Evolutionary conservation across 2,888 invertebrate species (phyloP).

Genomic region (Pandemis corylana): DNA sequence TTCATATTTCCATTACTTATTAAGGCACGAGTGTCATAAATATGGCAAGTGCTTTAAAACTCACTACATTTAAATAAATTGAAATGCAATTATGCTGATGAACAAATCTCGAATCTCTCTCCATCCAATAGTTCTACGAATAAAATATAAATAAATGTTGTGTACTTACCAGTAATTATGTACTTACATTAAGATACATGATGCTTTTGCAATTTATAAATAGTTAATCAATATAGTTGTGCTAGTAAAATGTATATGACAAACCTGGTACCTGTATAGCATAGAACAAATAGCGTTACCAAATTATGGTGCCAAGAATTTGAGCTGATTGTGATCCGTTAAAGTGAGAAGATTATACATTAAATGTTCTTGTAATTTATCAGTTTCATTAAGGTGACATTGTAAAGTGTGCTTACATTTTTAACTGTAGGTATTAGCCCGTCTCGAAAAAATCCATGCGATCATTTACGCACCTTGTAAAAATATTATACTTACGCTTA

Average conservation of each 20-base stretch:
- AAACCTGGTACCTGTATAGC: not conserved
- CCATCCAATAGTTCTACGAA: slow-evolving; percentile 4
- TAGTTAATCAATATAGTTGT: slow-evolving; percentile 4
- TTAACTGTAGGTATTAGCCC: too few relatives aligned
- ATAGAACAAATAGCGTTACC: not conserved
- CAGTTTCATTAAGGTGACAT: too few relatives aligned
- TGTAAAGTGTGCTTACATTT: too few relatives aligned
- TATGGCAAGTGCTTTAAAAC: too few relatives aligned
- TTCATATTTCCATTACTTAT: too few relatives aligned
- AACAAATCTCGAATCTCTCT: slow-evolving; percentile 29
- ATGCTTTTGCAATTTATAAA: not conserved
- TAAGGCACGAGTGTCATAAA: too few relatives aligned
- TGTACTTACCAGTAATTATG: slow-evolving; percentile 30
- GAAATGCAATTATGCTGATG: not conserved
- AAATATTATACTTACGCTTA: too few relatives aligned
- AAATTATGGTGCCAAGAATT: not conserved
- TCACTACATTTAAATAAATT: not conserved
- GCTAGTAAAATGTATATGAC: not conserved
- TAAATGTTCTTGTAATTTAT: too few relatives aligned
- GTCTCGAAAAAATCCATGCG: too few relatives aligned
- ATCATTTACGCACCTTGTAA: too few relatives aligned
- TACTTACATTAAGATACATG: slow-evolving; percentile 21
- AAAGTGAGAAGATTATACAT: not conserved
- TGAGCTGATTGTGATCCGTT: not conserved
- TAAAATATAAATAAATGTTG: not conserved